Base-by-base conservation (phyloP, 2,888 invertebrate genomes). In the Drosophila trichaetosa region DNA sequence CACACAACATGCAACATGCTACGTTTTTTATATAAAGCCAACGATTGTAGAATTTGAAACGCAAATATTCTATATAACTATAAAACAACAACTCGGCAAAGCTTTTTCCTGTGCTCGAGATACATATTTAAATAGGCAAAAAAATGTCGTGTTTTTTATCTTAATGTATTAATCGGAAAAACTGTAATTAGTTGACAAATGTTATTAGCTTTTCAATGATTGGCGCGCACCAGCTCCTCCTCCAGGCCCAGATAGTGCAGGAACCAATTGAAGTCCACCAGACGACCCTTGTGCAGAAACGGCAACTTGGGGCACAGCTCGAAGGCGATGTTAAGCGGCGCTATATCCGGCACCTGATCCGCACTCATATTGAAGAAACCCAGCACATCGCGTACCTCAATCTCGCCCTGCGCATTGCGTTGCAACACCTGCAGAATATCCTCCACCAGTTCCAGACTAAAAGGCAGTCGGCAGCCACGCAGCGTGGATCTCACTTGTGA, bases 321-420 rank as follows among this genome's bases (percentile, higher is more conserved):
- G 46, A 93, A 93, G 51, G 93, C 92, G 52, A 92, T 90, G 73
- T 92, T 93, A 5, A 93, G 77, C 2, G 93, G 93, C 2, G 89
- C 81, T 59, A 92, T 93, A 53, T 92, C 91, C 1, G 91, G 89
- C 54, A 91, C 90, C n/a, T 90, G 89, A 61, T 90, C 91, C 40
- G 83, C 94, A 87, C 94, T 94, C 84, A 96, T 95, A 91, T 97
- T 95, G 67, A 97, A 92, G 90, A 97, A 97, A 48, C 94, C 91
- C 83, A 97, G 91, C 64, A 97, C 93, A 89, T 97, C 96, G 2
- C 95, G 94, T 71, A 95, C 96, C 63, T 94, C 94, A 42, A 97
- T 94, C 82, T 95, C 94, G 65, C 95, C 95, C 29, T 95, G 93
- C 2, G 95, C 95, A 76, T 96, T 96, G 82, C 94, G 95, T n/a